Evolutionary conservation across 2,888 invertebrate species (phyloP), one percentile per base, ranked within the genome.

Genomic region (Xestia ashworthii): DNA sequence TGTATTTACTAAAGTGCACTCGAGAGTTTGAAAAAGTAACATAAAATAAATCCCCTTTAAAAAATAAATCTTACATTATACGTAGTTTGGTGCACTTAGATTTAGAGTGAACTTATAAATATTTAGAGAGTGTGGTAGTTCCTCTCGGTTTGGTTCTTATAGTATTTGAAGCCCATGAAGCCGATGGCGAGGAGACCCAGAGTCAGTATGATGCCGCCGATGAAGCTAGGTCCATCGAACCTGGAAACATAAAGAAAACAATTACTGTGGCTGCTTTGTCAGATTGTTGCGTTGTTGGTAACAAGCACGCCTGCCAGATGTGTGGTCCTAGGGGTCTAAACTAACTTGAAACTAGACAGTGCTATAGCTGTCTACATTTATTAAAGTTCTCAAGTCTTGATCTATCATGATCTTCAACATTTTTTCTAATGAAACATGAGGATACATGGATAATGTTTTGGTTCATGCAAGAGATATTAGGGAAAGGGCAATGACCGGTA

Each of bases 81-180:
- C 75, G 71, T 88, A 82, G 79, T 83, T 89, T 89, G 90, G 95
- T 96, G 96, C 96, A 95, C 95, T 94, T 94, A 94, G 82, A 22
- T 67, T 87, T 90, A 77, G 38, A 73, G 38, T 81, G 53, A 64
- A 81, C 58, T 79, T 79, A 79, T 44, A 25, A 46, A 73, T 73
- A 79, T 95, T 98, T 98, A 99, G 93, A 99, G 98, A 81, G 98
- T 99, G 92, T 98, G 98, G 95, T 99, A 99, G 95, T 98, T 98
- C 88, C 98, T 97, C 93, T 98, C 99, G 78, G 98, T 98, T 91
- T 98, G 98, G 82, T 98, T 98, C 94, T 98, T 98, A 97, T 99
- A 99, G 94, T 99, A 98, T 93, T 98, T 99, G 96, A 98, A 98
- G 58, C 98, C 98, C 90, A 99, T 98, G 94, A 98, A 98, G 5